Evolutionary conservation across 2,113 vertebrate genomes (phyloP).

Genomic region (Erinaceus europaeus): DNA sequence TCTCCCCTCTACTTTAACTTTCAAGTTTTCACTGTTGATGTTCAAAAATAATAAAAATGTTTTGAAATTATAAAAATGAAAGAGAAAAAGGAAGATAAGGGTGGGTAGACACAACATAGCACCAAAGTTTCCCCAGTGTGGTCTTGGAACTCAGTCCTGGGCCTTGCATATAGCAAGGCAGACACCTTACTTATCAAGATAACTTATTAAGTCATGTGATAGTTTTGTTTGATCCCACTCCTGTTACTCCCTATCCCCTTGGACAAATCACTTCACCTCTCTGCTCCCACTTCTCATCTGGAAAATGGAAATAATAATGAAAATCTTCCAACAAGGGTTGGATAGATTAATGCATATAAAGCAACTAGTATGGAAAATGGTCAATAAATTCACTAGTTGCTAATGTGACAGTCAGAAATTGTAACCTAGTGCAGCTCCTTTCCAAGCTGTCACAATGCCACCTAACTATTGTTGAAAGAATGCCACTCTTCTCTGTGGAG

Average conservation of each 20-base stretch:
- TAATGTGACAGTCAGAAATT: neutral
- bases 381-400: neutral
- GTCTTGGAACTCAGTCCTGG: too few species aligned
- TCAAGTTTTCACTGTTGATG: too few species aligned
- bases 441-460: neutral
- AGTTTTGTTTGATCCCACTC: neutral
- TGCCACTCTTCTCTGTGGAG: neutral
- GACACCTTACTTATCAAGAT: too few species aligned
- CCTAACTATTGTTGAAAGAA: neutral
- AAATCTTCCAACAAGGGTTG: neutral
- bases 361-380: neutral
- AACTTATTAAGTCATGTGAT: too few species aligned
- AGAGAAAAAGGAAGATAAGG: too few species aligned
- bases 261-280: neutral
- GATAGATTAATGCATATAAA: neutral
- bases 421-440: neutral
- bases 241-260: neutral
- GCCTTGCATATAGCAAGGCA: too few species aligned
- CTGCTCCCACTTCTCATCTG: neutral
- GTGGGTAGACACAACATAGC: too few species aligned
- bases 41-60: too few species aligned
- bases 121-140: too few species aligned
- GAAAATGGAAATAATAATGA: neutral
- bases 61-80: too few species aligned
- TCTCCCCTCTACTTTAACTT: too few species aligned